Evolutionary conservation across 2,888 invertebrate genomes (phyloP), one percentile per base, ranked within the genome.

Genomic region (Macrosiphum euphorbiae): DNA sequence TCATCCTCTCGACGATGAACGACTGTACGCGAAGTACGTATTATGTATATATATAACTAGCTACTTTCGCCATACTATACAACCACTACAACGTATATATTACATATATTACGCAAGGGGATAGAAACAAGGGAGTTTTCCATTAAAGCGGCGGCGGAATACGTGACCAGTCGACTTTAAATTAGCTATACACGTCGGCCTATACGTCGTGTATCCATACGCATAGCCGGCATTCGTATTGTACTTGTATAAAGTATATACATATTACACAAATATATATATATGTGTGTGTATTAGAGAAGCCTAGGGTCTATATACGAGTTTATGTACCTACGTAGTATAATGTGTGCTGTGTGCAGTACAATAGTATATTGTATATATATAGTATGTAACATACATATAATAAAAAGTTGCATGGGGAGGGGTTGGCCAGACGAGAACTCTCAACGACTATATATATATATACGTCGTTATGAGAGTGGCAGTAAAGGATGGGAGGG

Each of bases 141-240:
- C 88, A 92, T 92, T 92, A 92, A 84, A 86, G 20, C 55, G 90
- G 52, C 44, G 41, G 47, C 11, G 61, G 52, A 89, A 88, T 78
- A 92, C 92, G 92, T 92, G 92, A 92, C 92, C 88, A 52, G 92
- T 92, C 84, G 88, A 89, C 92, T 92, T 89, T 84, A 88, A 92
- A 92, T 92, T 92, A 92, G 88, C 92, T 55, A 41, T 58, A n/a
- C 92, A 26, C 92, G 84, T 86, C 44, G 85, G 86, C 35, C 86
- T 58, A 3, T 28, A 28, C 24, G 52, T 24, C n/a, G 41, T 86
- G 44, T 47, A 85, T n/a, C 44, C 44, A 78, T 78, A 78, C 35
- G 78, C 35, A 16, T 67, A 58, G 41, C 26, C 58, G 88, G n/a
- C 67, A 35, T 78, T 52, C 13, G 41, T 58, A 86, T 86, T 86